Evolutionary conservation across 1,140 invertebrate species (phyloP), one percentile per base, ranked within the genome.

Genomic region (Aphidius gifuensis): DNA sequence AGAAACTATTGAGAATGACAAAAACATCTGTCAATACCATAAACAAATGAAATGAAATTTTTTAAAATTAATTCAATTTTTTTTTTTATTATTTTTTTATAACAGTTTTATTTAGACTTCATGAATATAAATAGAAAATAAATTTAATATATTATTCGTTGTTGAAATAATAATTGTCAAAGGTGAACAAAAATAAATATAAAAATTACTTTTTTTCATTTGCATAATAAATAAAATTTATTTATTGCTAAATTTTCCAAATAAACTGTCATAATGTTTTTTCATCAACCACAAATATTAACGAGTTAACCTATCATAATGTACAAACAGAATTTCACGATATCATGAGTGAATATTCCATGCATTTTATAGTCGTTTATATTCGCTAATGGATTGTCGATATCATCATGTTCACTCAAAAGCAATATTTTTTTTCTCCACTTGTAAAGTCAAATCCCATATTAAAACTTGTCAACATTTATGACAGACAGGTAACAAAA

Each of bases 401-500:
- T 51, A 39, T n/a, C 56, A 45, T 61, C 59, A 77, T 76, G 74
- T 77, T 71, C 64, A 50, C 48, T 48, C 68, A 68, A 11, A 72
- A 49, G 53, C 64, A 68, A 46, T 64, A 55, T 23, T 69, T 66
- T 49, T 74, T 71, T 44, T 64, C 55, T 7, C 68, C 68, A 32
- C 23, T 73, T 39, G n/a, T 61, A 8, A 74, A 60, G 58, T 67
- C 67, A 32, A 69, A 69, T 64, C 67, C 73, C 11, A 57, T 76
- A 47, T 53, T 76, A 4, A 75, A 70, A 39, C 51, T 67, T 39
- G 7, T 77, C 62, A 71, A 77, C 42, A 50, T 78, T 62, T 75
- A 72, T 65, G 70, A 76, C 60, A 68, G 65, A 42, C 68, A 75
- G 59, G 76, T 78, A 66, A 74, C 5, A 45, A 58, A 23, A 9